These are phyloP conservation scores for Phataginus tricuspis DNA, from an alignment of 2,797 vertebrate genomes.

Conservation along the genomic window DNA sequence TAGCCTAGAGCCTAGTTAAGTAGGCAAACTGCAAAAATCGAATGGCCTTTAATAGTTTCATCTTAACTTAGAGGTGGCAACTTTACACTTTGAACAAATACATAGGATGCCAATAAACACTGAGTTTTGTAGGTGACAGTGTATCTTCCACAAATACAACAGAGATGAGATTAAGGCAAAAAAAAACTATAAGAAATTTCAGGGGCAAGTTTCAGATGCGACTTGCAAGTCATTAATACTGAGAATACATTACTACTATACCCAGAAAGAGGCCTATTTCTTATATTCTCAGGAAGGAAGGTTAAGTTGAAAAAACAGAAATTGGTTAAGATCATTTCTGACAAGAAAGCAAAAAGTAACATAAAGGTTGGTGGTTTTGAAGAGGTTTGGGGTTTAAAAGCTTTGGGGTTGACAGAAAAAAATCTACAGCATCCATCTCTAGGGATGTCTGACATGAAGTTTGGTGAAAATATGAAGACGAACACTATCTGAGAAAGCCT, in stretches of 20 bases:
- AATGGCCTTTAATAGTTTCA: background rate
- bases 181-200: background rate
- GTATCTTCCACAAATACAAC: background rate
- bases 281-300: background rate
- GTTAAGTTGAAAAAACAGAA: slow-evolving; percentile 40
- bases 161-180: background rate
- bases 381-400: slow-evolving; percentile 40
- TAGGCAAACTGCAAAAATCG: background rate
- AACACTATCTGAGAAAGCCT: slow-evolving; percentile 75
- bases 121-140: background rate
- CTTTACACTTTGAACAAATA: slow-evolving; percentile 4
- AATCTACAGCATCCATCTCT: slow-evolving; percentile 70
- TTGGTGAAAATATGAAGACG: slow-evolving; percentile 39
- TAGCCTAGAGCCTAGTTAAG: background rate
- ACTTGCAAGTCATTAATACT: slow-evolving; percentile 43
- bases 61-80: slow-evolving; percentile 1
- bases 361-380: slow-evolving; percentile 45
- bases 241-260: background rate
- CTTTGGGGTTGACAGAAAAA: slow-evolving; percentile 71
- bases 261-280: slow-evolving; percentile 1
- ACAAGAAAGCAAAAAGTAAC: slow-evolving; percentile 72
- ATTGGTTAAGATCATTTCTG: slow-evolving; percentile 64
- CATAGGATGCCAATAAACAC: background rate
- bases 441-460: slow-evolving; percentile 56
- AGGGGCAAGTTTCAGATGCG: slow-evolving; percentile 41